Evolutionary conservation across 2,797 vertebrate genomes (phyloP).

Genomic region (Sternarchorhynchus goeldii): DNA sequence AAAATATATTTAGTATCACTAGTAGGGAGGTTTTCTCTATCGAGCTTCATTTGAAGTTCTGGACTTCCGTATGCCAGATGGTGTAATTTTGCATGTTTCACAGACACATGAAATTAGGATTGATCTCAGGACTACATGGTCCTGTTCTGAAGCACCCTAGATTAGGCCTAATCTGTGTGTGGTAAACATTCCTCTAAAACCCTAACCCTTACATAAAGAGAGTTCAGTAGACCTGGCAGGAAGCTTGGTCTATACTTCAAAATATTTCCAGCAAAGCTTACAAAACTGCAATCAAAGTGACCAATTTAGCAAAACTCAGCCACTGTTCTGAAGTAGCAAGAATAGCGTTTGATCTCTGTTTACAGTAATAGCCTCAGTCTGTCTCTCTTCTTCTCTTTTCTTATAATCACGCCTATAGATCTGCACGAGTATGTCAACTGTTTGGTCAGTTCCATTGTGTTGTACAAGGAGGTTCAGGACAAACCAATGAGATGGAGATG

Average conservation of each 20-base stretch:
- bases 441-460: slow-evolving; percentile 4
- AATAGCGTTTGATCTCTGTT: background rate
- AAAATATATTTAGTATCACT: background rate
- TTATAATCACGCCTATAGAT: slow-evolving; percentile 1
- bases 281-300: background rate
- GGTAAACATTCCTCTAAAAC: no score
- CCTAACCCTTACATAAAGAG: no score
- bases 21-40: background rate
- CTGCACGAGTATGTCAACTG: background rate
- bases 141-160: no score
- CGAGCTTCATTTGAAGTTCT: background rate
- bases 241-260: no score
- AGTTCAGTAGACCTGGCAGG: no score
- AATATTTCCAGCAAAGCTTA: background rate
- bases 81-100: no score
- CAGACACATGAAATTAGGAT: no score
- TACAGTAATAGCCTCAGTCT: background rate
- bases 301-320: background rate
- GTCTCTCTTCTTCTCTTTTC: background rate
- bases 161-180: no score
- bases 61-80: background rate
- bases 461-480: slow-evolving; percentile 6
- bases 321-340: background rate
- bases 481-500: slow-evolving; percentile 16
- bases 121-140: no score